Conservation (phyloP, 2,888 invertebrate genomes). For the Dynastes maya region DNA sequence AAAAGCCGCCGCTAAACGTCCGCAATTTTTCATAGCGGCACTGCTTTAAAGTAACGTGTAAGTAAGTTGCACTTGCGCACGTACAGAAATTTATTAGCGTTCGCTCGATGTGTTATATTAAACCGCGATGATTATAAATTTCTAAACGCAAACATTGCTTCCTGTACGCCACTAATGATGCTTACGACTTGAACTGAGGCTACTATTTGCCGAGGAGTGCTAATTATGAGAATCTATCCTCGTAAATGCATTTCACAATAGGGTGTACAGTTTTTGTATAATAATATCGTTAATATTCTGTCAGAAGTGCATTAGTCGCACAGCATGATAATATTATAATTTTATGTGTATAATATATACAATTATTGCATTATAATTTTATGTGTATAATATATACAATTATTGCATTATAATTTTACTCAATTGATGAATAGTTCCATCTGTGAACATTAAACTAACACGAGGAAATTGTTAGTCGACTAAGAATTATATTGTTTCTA, state of each 20-base stretch:
- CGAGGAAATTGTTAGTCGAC: too few species aligned
- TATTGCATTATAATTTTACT: too few species aligned
- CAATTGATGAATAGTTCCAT: too few species aligned
- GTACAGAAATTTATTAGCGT: slow-evolving; percentile 27
- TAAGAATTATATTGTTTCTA: too few species aligned
- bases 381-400: too few species aligned
- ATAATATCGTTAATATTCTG: slow-evolving; percentile 9
- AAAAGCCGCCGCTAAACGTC: neutral
- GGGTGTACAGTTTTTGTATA: neutral
- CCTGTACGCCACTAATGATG: slow-evolving; percentile 30
- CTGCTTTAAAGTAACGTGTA: slow-evolving; percentile 5
- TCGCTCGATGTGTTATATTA: slow-evolving; percentile 33
- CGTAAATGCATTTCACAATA: neutral
- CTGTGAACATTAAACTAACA: too few species aligned
- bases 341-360: too few species aligned
- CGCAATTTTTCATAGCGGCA: slow-evolving; percentile 5
- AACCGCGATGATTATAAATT: slow-evolving; percentile 34
- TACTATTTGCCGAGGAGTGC: neutral
- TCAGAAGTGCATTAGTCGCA: neutral
- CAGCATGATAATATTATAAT: too few species aligned
- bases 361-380: too few species aligned
- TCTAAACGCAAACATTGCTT: slow-evolving; percentile 18
- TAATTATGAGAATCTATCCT: neutral
- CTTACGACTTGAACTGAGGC: slow-evolving; percentile 6
- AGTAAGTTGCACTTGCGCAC: neutral